Percentiles rank a stretch among this genome's conserved stretches.
Conservation (phyloP, 2,113 vertebrate species). For the Setophaga petechia region DNA sequence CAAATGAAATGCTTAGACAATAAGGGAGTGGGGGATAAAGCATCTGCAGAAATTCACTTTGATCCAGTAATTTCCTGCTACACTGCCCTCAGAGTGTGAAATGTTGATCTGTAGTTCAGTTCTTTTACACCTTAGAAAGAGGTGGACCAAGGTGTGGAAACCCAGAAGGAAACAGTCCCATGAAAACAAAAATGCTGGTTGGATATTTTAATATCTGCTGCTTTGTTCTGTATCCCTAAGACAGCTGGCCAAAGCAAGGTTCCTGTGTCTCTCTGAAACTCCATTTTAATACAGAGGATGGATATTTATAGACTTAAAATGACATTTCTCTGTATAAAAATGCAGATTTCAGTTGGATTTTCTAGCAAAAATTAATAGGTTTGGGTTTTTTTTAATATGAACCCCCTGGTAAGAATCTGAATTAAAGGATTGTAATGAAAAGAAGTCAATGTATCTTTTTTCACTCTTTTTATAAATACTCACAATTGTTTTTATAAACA, state of each 20-base stretch:
- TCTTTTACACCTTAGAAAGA: background rate
- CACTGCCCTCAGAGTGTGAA: background rate
- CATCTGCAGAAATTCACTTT: background rate
- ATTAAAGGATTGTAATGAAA: background rate
- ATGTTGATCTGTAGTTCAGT: background rate
- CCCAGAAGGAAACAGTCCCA: background rate
- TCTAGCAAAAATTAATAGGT: background rate
- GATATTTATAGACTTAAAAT: background rate
- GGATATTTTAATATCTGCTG: background rate
- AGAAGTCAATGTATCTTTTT: background rate
- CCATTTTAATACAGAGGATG: background rate
- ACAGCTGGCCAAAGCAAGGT: background rate
- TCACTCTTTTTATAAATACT: background rate
- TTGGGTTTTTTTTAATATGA: background rate
- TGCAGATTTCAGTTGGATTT: background rate
- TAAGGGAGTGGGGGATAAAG: background rate
- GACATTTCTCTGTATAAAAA: background rate
- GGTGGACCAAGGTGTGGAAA: background rate
- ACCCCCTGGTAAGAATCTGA: background rate
- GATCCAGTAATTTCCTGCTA: background rate
- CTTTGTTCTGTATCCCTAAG: background rate
- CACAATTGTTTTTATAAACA: background rate
- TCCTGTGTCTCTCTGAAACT: background rate
- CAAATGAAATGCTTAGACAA: background rate
- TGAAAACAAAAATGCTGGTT: background rate